Base-by-base conservation (phyloP, 2,888 invertebrate genomes). In the Teleiodes luculella region DNA sequence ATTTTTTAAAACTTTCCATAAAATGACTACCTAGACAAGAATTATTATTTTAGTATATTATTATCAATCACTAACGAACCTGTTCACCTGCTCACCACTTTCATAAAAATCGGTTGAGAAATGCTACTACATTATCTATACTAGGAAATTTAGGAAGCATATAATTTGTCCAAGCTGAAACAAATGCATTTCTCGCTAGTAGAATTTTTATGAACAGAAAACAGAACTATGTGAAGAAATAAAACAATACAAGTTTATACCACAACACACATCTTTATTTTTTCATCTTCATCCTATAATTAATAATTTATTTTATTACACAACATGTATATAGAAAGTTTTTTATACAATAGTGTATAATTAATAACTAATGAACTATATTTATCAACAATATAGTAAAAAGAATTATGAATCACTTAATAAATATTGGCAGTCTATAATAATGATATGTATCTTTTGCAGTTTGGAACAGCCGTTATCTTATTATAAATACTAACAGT, bases 311-410 rank as follows among this genome's bases (percentile, higher is more conserved):
- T 85, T 78, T 36, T 82, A 85, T 80, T 85, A 87, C 86, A 88
- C 88, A 89, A 89, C 88, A 88, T 88, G 89, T 88, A 88, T 83
- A 88, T 89, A 88, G 89, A 88, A 88, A 88, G 89, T 86, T 78
- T 85, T 87, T 88, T 85, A 87, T 88, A 88, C 87, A 88, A 89
- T 88, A 88, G 87, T 89, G 86, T 88, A 89, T 88, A 87, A 80
- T 82, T 80, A 80, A 72, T 78, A 68, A 72, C 83, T 87, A 84
- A 72, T 72, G 76, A 80, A 72, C 84, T 85, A 83, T 83, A 78
- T 75, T 81, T 80, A 75, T 84, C 87, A 88, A 88, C 87, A 89
- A 81, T 86, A 83, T 73, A 81, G 80, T 88, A 88, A 87, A 41
- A 88, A 85, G 76, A 86, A 83, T 83, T 86, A 85, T 72, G 80